Base-by-base conservation (phyloP, 92 coral and sea anemone species). In the Paramuricea clavata region DNA sequence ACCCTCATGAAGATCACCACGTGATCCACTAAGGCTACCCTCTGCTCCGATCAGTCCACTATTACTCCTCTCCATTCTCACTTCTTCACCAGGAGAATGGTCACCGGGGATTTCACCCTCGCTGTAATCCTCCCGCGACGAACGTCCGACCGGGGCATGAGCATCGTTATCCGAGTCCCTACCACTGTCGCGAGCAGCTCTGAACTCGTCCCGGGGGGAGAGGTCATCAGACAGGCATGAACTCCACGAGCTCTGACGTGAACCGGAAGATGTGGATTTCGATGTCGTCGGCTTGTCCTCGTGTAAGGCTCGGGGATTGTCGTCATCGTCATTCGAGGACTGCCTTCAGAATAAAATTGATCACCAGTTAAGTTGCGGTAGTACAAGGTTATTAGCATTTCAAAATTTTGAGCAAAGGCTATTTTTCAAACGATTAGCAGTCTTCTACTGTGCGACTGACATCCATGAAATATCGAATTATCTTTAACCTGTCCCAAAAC, bases 231-330 rank as follows among this genome's bases (percentile, higher is more conserved):
- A 79, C 8, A 61, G 67, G 36, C 84, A 79, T 19, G 84, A 79
- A 79, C 84, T 61, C 84, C 59, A 61, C 1, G 84, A 79, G 35
- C 74, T 59, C 36, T 79, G 84, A 26, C 84, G 84, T 2, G 84
- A 79, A 44, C 67, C 84, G 3, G 84, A 79, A 23, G 84, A 30
- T 10, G 81, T 0, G 1, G 35, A 21, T 8, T 54, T 76, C 33
- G 84, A 59, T 59, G 84, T 41, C 31, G 84, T 31, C 21, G 56
- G 69, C 67, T 79, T 59, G 52, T 49, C 72, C n/a, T 79, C 72
- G 43, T 25, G 31, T 15, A 59, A 3, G 73, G 56, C 54, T 44
- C 57, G 35, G 61, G 82, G 8, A 25, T 3, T 35, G 23, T 60
- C 73, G 42, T 59, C 57, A 39, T 59, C 73, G 10, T 41, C 84